Conservation (phyloP, 2,888 invertebrate genomes). For the Philhelius pedissequus region DNA sequence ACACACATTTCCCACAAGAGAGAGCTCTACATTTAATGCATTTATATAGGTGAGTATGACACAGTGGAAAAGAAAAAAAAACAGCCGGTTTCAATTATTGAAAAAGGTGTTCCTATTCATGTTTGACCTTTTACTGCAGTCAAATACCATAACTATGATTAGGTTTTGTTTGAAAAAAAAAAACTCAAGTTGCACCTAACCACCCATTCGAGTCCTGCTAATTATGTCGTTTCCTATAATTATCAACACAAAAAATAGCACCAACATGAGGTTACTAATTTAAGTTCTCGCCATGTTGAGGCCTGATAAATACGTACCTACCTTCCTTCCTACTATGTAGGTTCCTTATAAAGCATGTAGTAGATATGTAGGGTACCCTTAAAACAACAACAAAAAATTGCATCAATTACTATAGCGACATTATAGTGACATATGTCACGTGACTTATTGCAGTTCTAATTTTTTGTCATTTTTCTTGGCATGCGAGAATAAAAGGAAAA, state of each 20-base stretch:
- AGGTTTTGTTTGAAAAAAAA: background rate
- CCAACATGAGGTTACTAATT: background rate
- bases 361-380: background rate
- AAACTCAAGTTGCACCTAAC: constrained; percentile 20
- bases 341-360: too few species aligned
- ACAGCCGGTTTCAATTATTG: background rate
- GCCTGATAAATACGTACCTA: background rate
- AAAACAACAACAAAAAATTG: constrained; percentile 5
- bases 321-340: too few species aligned
- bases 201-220: constrained; percentile 11
- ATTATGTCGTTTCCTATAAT: constrained; percentile 47
- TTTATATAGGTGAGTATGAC: too few species aligned
- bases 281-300: background rate
- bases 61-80: too few species aligned
- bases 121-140: background rate
- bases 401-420: constrained; percentile 37
- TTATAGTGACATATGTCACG: constrained; percentile 55
- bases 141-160: background rate
- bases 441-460: constrained; percentile 55
- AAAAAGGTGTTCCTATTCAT: background rate
- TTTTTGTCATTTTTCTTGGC: constrained; percentile 9
- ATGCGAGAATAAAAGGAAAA: background rate
- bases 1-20: background rate
- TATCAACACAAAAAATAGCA: background rate
- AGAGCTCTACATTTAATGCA: too few species aligned